These are phyloP conservation scores for Strigamia maritima DNA, from an alignment of 2,888 invertebrate genomes.

Conservation along the genomic window DNA sequence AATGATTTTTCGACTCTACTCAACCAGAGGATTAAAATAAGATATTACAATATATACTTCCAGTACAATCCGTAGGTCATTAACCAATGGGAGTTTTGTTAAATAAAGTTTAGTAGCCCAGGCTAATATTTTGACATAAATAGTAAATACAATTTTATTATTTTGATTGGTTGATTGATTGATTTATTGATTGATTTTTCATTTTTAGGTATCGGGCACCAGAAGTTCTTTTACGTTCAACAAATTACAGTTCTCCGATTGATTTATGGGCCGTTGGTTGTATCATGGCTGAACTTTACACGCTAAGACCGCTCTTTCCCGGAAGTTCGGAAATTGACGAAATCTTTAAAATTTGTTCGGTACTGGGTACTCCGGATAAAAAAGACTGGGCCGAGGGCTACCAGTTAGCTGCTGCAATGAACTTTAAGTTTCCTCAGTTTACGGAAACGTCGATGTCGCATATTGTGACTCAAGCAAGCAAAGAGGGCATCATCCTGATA, in stretches of 20 bases:
- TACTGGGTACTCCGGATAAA: slow-evolving; percentile 87
- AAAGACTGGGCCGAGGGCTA: slow-evolving; percentile 94
- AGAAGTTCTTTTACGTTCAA: slow-evolving; percentile 90
- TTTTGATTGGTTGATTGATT: no score
- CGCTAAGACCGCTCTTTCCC: slow-evolving; percentile 89
- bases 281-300: slow-evolving; percentile 95
- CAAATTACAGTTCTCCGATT: slow-evolving; percentile 92
- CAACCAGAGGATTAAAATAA: no score
- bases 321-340: slow-evolving; percentile 96
- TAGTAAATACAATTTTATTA: no score
- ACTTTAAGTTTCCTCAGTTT: slow-evolving; percentile 92
- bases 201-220: slow-evolving; percentile 78
- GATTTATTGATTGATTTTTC: not conserved
- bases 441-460: slow-evolving; percentile 74
- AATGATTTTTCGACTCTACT: no score
- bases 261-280: slow-evolving; percentile 98
- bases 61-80: no score
- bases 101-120: no score
- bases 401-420: slow-evolving; percentile 85
- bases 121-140: no score
- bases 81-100: no score
- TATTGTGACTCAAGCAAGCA: slow-evolving; percentile 76
- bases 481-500: slow-evolving; percentile 76
- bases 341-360: slow-evolving; percentile 88
- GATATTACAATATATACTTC: no score